A percentile compares a stretch with the other conserved stretches of the same genome.
Evolutionary conservation across 2,888 invertebrate genomes (phyloP).

Genomic region (Andrena camellia): DNA sequence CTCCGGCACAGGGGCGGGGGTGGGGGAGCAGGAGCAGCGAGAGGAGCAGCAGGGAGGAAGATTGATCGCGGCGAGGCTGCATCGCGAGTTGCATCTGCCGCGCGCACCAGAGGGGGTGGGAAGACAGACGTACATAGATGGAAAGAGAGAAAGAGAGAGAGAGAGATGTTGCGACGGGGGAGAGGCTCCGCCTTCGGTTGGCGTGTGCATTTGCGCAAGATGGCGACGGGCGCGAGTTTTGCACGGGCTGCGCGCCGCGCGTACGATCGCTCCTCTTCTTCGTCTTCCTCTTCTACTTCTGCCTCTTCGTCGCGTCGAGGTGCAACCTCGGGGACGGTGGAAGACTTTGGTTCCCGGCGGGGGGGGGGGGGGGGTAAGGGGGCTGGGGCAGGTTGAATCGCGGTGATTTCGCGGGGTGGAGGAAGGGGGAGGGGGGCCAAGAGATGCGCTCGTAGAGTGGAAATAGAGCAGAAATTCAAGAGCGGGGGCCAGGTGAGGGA

Average conservation of each 20-base stretch:
- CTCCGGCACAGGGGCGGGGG: background rate
- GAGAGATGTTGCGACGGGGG: slow-evolving; percentile 68
- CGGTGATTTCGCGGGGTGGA: background rate
- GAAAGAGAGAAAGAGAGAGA: slow-evolving; percentile 57
- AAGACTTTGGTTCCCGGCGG: background rate
- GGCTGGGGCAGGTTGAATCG: too few relatives aligned
- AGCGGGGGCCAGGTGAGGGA: background rate
- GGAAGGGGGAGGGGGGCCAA: background rate
- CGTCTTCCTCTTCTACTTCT: background rate
- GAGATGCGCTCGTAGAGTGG: background rate
- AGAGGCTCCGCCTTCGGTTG: slow-evolving; percentile 84
- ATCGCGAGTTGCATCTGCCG: slow-evolving; percentile 70
- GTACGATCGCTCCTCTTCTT: slow-evolving; percentile 9
- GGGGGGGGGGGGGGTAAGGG: background rate
- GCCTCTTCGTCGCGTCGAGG: slow-evolving; percentile 15
- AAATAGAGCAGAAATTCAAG: background rate
- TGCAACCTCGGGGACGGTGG: background rate
- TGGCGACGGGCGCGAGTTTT: slow-evolving; percentile 81
- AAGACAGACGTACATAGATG: slow-evolving; percentile 23
- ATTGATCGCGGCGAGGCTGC: slow-evolving; percentile 73
- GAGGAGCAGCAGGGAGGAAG: slow-evolving; percentile 62
- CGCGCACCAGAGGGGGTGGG: slow-evolving; percentile 32
- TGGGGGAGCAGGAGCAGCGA: background rate
- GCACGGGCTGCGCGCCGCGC: slow-evolving; percentile 61
- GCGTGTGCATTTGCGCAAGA: slow-evolving; percentile 84